Evolutionary conservation across 2,888 invertebrate species (phyloP), one percentile per base, ranked within the genome.

Genomic region (Colletes collaris): DNA sequence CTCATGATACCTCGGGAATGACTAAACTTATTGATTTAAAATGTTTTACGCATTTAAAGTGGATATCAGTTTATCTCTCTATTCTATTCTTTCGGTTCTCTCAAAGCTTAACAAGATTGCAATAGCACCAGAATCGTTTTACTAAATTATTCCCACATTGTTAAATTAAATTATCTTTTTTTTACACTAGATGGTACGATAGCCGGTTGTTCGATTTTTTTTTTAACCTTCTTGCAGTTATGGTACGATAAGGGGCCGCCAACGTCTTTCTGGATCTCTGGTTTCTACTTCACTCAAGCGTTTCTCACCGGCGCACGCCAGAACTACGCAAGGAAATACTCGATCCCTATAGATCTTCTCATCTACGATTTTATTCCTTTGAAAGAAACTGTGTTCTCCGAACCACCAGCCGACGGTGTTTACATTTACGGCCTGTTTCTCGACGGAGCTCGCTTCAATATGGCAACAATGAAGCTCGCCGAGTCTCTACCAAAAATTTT

Each of bases 251-350:
- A 95, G 68, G 98, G 97, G 0, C 96, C 97, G 5, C 98, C 98
- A 0, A 87, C 94, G 0, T 95, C 96, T 55, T 99, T 97, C 93
- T 99, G 99, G 99, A 92, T 99, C 52, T 97, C 98, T 1, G 98
- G 98, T 0, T 98, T 99, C 93, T 99, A 96, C 94, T 99, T 98
- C 93, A 98, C 98, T 0, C 98, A 99, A 93, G 98, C 98, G 5
- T 99, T 99, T 93, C 94, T 99, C 70, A 99, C 99, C 6, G 98
- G 98, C 3, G 97, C 97, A 4, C 97, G 98, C 92, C 99, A 99
- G 94, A 98, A 98, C 93, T 98, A 95, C 93, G 98, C 99, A 6
- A 95, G 98, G 81, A 98, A 98, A 92, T 97, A 97, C 93, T 96
- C 95, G 80, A 98, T 98, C 89, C 98, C 99, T 52, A 99, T 99